Conservation (phyloP, 2,888 invertebrate species). For the Chydorus sphaericus region DNA sequence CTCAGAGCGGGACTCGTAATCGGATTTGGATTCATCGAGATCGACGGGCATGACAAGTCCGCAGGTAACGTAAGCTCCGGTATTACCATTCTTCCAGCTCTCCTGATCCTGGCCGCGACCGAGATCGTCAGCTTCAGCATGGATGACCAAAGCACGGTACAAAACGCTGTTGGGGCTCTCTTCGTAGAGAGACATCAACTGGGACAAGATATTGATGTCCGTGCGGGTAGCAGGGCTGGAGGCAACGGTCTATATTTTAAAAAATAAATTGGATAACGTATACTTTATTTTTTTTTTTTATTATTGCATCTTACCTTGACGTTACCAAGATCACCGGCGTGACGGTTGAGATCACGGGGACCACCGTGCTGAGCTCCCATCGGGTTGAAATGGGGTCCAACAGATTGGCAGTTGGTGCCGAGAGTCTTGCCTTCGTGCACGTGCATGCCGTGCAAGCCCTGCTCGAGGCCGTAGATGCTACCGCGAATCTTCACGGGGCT, state of each 20-base stretch:
- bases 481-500: conserved; percentile 14
- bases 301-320: conserved; percentile 3
- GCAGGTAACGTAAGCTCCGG: conserved; percentile 8
- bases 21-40: background rate
- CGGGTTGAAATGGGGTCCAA: conserved; percentile 15
- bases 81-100: conserved; percentile 7
- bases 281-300: too few species aligned
- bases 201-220: conserved; percentile 2
- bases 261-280: background rate
- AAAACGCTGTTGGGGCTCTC: conserved; percentile 1
- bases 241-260: background rate
- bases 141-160: conserved; percentile 6
- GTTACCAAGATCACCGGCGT: conserved; percentile 14
- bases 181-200: conserved; percentile 6
- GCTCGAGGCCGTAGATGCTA: conserved; percentile 8
- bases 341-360: conserved; percentile 2
- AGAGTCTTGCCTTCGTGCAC: conserved; percentile 10
- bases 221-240: background rate
- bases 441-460: conserved; percentile 13
- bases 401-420: background rate
- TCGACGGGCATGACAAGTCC: background rate
- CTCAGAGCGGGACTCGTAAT: too few species aligned
- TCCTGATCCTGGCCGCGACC: conserved; percentile 6
- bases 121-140: conserved; percentile 1
- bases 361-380: conserved; percentile 10